These are phyloP conservation scores for Ctenodactylus gundi DNA, from an alignment of 2,113 vertebrate species.

Conservation along the genomic window DNA sequence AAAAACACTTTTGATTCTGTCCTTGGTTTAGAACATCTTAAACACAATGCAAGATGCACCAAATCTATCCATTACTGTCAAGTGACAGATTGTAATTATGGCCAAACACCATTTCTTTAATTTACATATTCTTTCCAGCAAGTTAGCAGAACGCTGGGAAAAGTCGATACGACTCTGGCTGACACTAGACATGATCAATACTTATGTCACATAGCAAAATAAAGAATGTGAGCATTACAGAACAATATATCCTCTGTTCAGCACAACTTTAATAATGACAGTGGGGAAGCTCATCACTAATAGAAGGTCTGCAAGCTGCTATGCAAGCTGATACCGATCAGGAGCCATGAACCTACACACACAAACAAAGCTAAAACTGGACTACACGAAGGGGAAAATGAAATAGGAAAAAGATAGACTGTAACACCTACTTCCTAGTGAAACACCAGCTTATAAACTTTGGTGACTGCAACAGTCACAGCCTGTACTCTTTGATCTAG, in stretches of 20 bases:
- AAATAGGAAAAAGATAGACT: neutral
- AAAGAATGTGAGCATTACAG: neutral
- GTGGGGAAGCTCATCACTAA: neutral
- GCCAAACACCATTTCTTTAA: neutral
- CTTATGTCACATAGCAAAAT: neutral
- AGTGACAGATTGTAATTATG: neutral
- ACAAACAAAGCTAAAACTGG: neutral
- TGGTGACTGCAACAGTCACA: neutral
- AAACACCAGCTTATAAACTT: neutral
- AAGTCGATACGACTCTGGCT: neutral
- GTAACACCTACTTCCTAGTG: neutral
- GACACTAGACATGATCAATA: neutral
- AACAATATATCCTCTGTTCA: neutral
- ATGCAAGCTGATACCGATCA: neutral
- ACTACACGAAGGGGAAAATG: neutral
- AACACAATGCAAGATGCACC: neutral
- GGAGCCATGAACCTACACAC: neutral
- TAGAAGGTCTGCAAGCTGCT: neutral
- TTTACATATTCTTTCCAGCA: slow-evolving; percentile 2
- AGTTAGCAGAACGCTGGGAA: neutral
- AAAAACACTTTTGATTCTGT: neutral
- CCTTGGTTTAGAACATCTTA: slow-evolving; percentile 25
- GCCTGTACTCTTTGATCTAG: neutral
- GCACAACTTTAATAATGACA: neutral
- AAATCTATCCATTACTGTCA: neutral